Percentiles rank a stretch among this genome's conserved stretches.
These are phyloP conservation scores for Hormiphora californensis DNA, from an alignment of 37 sponge, comb jelly and placozoan genomes.

Conservation along the genomic window DNA sequence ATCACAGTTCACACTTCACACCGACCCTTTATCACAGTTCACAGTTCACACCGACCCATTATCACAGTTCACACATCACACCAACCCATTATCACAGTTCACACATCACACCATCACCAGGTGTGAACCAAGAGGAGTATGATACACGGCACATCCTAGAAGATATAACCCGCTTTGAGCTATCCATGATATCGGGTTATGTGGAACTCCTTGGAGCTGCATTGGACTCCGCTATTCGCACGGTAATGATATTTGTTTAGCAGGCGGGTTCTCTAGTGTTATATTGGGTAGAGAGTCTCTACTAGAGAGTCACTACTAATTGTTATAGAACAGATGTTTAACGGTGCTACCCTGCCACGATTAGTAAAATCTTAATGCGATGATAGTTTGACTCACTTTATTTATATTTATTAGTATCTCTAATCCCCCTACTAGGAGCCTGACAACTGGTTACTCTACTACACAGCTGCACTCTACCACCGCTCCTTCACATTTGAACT, in stretches of 20 bases:
- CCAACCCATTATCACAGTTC: no score
- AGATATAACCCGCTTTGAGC: background rate
- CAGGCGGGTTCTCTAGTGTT: no score
- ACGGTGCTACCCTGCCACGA: no score
- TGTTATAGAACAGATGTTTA: no score
- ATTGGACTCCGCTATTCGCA: background rate
- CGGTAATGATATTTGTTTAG: background rate
- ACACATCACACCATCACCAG: no score
- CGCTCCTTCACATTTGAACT: slow-evolving; percentile 45
- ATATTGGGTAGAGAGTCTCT: no score
- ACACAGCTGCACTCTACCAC: slow-evolving; percentile 38
- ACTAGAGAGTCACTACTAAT: no score
- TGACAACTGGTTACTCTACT: slow-evolving; percentile 41
- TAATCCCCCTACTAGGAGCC: slow-evolving; percentile 15
- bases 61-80: no score
- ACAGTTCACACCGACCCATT: no score
- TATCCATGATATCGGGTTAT: background rate
- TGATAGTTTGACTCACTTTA: background rate
- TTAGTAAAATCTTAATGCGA: no score
- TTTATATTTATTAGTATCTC: background rate
- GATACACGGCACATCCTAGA: slow-evolving; percentile 39
- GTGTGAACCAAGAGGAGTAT: background rate
- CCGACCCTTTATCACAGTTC: no score
- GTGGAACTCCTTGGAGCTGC: slow-evolving; percentile 1
- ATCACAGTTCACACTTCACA: no score